Percentiles rank a stretch among this genome's conserved stretches.
Conservation (phyloP, 53 echinoderm and acorn worm species). For the Zoroaster sp. region DNA sequence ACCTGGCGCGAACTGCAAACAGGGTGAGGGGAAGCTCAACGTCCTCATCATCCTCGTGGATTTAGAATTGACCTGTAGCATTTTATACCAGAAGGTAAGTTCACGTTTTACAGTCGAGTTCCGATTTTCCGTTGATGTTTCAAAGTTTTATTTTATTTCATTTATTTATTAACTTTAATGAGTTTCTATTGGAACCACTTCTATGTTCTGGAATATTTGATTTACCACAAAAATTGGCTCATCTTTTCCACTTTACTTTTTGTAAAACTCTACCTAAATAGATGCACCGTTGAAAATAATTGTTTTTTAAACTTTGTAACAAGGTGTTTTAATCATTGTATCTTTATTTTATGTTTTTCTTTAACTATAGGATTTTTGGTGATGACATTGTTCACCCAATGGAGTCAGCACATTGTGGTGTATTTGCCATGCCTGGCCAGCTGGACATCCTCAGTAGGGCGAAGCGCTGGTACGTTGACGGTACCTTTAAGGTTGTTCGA, state of each 20-base stretch:
- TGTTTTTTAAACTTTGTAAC: background rate
- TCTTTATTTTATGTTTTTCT: background rate
- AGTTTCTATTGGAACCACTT: background rate
- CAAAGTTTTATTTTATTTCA: no score
- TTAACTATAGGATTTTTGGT: slow-evolving; percentile 53
- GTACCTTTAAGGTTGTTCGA: slow-evolving; percentile 62
- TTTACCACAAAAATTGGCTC: background rate
- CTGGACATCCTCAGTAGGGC: background rate
- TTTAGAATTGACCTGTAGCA: slow-evolving; percentile 17
- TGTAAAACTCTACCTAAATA: background rate
- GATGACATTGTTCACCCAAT: slow-evolving; percentile 16
- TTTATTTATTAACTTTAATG: background rate
- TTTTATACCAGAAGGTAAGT: slow-evolving; percentile 58
- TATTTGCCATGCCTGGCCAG: slow-evolving; percentile 41
- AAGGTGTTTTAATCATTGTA: background rate
- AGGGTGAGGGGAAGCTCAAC: background rate
- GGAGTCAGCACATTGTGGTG: slow-evolving; percentile 20
- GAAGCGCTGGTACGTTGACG: slow-evolving; percentile 58
- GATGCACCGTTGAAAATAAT: no score
- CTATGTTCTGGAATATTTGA: background rate
- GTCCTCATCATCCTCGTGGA: no score
- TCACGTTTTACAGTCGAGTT: no score
- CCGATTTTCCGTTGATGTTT: no score
- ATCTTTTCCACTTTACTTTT: background rate
- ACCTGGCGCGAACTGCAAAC: slow-evolving; percentile 41